Base-by-base conservation (phyloP, 2,113 vertebrate genomes). In the Aspiorhynchus laticeps region DNA sequence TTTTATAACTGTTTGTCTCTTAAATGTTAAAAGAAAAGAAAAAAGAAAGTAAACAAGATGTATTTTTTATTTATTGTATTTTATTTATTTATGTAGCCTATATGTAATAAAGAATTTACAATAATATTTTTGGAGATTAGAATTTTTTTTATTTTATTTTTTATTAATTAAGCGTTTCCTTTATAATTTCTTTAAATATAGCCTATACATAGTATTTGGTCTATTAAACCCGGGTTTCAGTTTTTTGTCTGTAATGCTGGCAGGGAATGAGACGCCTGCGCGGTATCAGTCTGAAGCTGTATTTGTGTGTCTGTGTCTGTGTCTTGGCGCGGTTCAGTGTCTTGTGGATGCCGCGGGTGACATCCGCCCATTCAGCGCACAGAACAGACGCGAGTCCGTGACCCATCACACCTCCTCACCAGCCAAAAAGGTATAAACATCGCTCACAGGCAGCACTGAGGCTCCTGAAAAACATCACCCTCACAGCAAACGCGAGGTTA, bases 361-460 rank as follows among this genome's bases (percentile, higher is more conserved):
- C 31, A 89, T 88, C 90, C 46, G 75, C 87, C 38, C 75, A 88
- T 91, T 92, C 82, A 88, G 83, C 59, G 46, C 43, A 41, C 56
- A 91, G 76, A 88, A 88, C 90, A 89, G 90, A 90, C 89, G 88
- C 84, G 86, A 88, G 91, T 86, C 80, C 80, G 84, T 59, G 78
- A 85, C 80, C 87, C 89, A 88, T 88, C 89, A 90, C 91, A 91
- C 82, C 73, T 31, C 53, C 38, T 74, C 74, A 59, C 38, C 31
- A 86, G 83, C 85, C 80, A 85, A 83, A 80, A 76, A 90, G 87
- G 92, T 85, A 43, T 93, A 93, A 93, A 93, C 90, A 92, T 90
- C 73, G 88, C 86, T 92, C 91, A 90, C 86, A 88, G 48, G 17
- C 69, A 51, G 33, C 80, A 77, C 7, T 65, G 74, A 75, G 76